These are phyloP conservation scores for Phylloscopus whistleri DNA, from an alignment of 2,113 vertebrate genomes.

Conservation along the genomic window DNA sequence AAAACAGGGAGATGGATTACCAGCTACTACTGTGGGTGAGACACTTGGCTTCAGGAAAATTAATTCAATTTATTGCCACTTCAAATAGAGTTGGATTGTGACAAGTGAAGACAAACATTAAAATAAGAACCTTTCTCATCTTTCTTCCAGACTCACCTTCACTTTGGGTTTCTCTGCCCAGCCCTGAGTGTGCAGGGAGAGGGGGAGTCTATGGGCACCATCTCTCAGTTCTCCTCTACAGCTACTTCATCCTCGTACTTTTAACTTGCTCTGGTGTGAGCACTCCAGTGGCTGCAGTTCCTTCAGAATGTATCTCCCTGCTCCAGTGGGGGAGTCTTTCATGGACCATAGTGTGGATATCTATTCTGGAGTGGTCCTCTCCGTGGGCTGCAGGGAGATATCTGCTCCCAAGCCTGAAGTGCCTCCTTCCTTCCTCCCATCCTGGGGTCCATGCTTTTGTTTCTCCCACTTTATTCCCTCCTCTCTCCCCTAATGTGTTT, in stretches of 20 bases:
- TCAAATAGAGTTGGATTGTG: background rate
- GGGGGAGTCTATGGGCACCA: rapidly evolving
- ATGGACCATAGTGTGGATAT: background rate
- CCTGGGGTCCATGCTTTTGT: background rate
- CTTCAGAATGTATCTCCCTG: background rate
- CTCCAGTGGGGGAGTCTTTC: background rate
- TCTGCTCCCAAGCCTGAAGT: background rate
- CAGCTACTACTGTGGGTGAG: background rate
- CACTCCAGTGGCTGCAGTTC: background rate
- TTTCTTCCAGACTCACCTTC: background rate
- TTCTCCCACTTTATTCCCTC: background rate
- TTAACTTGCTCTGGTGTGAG: background rate
- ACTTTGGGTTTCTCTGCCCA: background rate
- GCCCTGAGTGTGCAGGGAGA: background rate
- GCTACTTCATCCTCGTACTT: background rate
- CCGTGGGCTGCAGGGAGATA: background rate
- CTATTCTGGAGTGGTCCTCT: background rate
- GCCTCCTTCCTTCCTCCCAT: background rate
- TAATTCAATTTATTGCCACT: background rate
- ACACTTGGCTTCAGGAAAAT: background rate
- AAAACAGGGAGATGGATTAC: background rate
- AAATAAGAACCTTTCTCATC: background rate
- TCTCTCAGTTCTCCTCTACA: background rate
- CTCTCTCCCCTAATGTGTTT: background rate
- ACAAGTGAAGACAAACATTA: background rate